Base-by-base conservation (phyloP, 2,113 vertebrate species). In the Equus quagga region DNA sequence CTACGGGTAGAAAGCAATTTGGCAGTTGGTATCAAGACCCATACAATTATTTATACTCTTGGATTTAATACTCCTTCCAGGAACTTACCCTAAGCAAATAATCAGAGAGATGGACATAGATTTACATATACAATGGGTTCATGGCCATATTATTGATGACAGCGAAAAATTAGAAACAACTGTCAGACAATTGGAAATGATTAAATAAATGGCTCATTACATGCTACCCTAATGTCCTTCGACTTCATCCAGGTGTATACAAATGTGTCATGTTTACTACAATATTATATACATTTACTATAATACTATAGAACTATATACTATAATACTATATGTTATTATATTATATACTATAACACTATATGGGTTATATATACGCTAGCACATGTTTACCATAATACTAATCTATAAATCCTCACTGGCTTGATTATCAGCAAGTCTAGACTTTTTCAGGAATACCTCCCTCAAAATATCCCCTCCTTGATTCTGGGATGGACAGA, bases 11-110 rank as follows among this genome's bases (percentile, higher is more conserved):
- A 92, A 92, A 81, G 69, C 26, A 90, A 44, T 69, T 97, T 89
- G 41, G 56, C 21, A 73, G 15, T 88, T 28, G 26, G 26, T 89
- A 88, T 89, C 28, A 72, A 94, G n/a, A 89, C 19, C 67, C 13
- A 79, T 51, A 65, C 75, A 90, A 91, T 79, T 91, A 96, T 65
- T 75, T 84, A 93, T 91, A 84, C 11, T 81, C 79, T 84, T 88
- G 46, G 24, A 76, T 60, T 91, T 73, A 88, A 91, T 94, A 91
- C n/a, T 3, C 81, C 51, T 96, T 88, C 44, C 18, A 84, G 31
- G 58, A 96, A 84, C 12, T 80, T 87, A 62, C 58, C 64, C 67
- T 94, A 65, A 89, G 80, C 21, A 90, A 94, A 92, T 67, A 94
- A 92, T 73, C 60, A 85, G 56, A 73, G 28, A 64, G 91, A 79